Conservation (phyloP, 2,797 vertebrate species). For the Chanos chanos region DNA sequence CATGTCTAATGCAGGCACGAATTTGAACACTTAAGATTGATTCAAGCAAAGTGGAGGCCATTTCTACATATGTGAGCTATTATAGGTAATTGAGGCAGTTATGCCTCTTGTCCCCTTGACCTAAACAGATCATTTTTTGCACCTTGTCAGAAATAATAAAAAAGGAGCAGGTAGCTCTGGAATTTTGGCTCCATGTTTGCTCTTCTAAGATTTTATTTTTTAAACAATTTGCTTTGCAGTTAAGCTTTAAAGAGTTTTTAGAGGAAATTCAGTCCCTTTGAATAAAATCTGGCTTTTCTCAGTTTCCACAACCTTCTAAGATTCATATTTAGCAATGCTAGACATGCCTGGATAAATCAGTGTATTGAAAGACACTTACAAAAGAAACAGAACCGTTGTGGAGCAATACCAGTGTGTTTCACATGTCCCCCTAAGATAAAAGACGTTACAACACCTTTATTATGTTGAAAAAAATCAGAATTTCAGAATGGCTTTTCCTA, state of each 20-base stretch:
- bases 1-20: conserved; percentile 50
- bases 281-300: too few relatives aligned
- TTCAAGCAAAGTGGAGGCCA: conserved; percentile 54
- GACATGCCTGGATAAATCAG: too few relatives aligned
- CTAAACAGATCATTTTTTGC: conserved; percentile 65
- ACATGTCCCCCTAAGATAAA: too few relatives aligned
- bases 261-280: too few relatives aligned
- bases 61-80: conserved; percentile 66
- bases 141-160: conserved; percentile 69
- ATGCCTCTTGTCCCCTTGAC: conserved; percentile 70
- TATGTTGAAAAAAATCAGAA: too few relatives aligned
- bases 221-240: conserved; percentile 47
- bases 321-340: too few relatives aligned
- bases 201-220: conserved; percentile 42
- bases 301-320: too few relatives aligned
- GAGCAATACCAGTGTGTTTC: too few relatives aligned
- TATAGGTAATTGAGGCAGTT: conserved; percentile 70
- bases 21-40: conserved; percentile 60
- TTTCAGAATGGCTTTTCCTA: too few relatives aligned
- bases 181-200: conserved; percentile 29
- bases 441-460: too few relatives aligned
- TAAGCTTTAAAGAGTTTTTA: conserved; percentile 26
- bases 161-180: conserved; percentile 50
- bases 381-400: too few relatives aligned
- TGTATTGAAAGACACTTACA: too few relatives aligned